Evolutionary conservation across 2,113 vertebrate genomes (phyloP).

Genomic region (Laterallus jamaicensis): DNA sequence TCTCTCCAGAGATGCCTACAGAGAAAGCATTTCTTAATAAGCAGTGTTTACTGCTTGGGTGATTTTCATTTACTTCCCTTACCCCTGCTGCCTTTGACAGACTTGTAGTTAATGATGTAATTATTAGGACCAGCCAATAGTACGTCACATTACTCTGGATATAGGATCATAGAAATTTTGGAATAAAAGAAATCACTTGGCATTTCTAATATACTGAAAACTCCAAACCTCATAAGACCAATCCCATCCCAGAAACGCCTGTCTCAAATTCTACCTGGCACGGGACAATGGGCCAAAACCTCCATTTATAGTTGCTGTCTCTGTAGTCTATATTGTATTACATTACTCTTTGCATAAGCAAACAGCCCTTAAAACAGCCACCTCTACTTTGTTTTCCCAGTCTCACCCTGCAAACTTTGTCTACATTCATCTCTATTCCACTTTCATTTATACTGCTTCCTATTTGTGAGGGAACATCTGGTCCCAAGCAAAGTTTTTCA

Average conservation of each 20-base stretch:
- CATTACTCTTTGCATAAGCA: neutral
- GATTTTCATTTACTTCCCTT: neutral
- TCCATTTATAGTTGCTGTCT: neutral
- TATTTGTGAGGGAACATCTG: neutral
- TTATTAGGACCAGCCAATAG: neutral
- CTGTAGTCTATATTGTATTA: neutral
- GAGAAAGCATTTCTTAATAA: neutral
- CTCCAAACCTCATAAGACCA: neutral
- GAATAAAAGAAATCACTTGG: neutral
- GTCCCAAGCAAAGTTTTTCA: neutral
- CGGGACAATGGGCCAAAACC: neutral
- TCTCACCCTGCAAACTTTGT: neutral
- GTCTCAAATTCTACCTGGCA: neutral
- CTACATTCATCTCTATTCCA: neutral
- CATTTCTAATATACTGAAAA: neutral
- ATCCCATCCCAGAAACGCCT: neutral
- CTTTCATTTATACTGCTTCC: neutral
- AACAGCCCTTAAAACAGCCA: neutral
- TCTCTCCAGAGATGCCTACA: neutral
- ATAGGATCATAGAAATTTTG: neutral
- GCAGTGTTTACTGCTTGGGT: neutral
- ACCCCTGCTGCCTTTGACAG: neutral
- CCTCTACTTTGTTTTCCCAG: accelerated
- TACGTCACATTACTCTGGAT: neutral
- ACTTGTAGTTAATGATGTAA: neutral